Base-by-base conservation (phyloP, 2,797 vertebrate species). In the Emydoidea blandingii region DNA sequence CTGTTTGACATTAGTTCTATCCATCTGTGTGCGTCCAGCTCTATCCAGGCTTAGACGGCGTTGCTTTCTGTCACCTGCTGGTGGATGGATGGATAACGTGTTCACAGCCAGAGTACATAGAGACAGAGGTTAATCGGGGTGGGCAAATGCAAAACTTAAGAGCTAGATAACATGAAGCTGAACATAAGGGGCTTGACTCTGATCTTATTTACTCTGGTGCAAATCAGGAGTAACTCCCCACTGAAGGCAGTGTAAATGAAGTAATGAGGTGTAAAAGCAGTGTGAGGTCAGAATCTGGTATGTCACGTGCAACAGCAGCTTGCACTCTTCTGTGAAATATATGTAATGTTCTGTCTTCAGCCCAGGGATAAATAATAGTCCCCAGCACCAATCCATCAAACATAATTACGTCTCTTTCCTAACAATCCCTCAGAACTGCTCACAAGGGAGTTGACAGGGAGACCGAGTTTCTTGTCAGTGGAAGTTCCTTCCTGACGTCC, bases 371-470 rank as follows among this genome's bases (percentile, higher is more conserved):
- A 94, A 37, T 81, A 78, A 90, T 91, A 91, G 83, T 83, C 90
- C 83, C 65, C 83, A 72, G 5, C 49, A 34, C 76, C 41, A 86
- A 96, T 96, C 91, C 88, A 95, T 95, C 96, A 92, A 79, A 59
- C 12, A 1, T 93, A 90, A 96, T 96, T 93, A 95, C 86, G 74
- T 68, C 81, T 89, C 81, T 95, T 96, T 94, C 93, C 95, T 96
- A 95, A 93, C 0, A 41, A 92, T 68, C 56, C 85, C 74, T 92
- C 23, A 68, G 91, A 57, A 34, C 84, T 81, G 86, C 88, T 91
- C 18, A 3, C 15, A 83, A 62, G 78, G 88, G 87, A 92, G 85
- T 15, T 59, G 89, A 47, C 62, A 12, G 91, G 87, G 93, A 93
- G 87, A 86, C 1, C 0, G 87, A 95, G 81, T 21, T 6, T 47